A percentile compares a stretch with the other conserved stretches of the same genome.
Conservation (phyloP, 2,888 invertebrate species). For the Silvanus unidentatus region DNA sequence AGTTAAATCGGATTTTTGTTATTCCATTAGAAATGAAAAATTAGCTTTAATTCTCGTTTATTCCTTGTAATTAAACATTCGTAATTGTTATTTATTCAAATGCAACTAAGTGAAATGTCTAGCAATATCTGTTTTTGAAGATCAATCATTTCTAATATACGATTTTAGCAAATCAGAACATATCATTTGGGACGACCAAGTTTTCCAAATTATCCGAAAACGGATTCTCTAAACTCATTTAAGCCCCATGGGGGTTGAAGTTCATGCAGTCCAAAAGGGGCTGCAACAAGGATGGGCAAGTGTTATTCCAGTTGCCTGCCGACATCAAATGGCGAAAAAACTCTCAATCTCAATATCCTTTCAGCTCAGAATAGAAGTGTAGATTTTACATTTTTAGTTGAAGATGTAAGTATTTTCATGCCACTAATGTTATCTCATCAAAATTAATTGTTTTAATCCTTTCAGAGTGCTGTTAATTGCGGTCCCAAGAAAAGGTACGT, state of each 20-base stretch:
- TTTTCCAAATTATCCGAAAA: background rate
- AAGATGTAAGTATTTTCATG: constrained; percentile 29
- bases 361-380: constrained; percentile 24
- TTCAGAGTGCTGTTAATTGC: background rate
- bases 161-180: no score
- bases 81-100: background rate
- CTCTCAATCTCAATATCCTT: constrained; percentile 29
- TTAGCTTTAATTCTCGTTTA: no score
- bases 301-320: constrained; percentile 49
- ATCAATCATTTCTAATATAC: no score
- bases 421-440: no score
- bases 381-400: constrained; percentile 33
- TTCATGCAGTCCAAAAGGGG: constrained; percentile 38
- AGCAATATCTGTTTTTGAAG: no score
- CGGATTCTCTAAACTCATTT: background rate
- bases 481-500: background rate
- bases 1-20: no score
- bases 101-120: background rate
- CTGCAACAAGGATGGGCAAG: constrained; percentile 47
- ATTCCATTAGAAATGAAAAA: no score
- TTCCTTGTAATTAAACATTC: background rate
- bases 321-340: constrained; percentile 19
- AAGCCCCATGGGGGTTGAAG: constrained; percentile 40
- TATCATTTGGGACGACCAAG: no score
- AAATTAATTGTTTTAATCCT: no score